Base-by-base conservation (phyloP, 2,888 invertebrate species). In the Campoplex capitator region DNA sequence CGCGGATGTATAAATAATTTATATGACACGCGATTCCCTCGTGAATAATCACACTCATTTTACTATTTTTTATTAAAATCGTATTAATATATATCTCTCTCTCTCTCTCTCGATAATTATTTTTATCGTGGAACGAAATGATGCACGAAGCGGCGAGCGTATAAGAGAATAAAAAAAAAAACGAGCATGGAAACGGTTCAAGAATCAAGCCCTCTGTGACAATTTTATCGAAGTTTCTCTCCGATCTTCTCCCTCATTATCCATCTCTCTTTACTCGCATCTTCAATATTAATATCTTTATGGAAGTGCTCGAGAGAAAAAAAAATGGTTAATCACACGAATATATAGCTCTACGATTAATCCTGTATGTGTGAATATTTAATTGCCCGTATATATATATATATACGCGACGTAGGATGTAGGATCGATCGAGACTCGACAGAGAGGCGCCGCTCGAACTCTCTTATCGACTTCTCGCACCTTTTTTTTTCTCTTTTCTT, bases 181-280 rank as follows among this genome's bases (percentile, higher is more conserved):
- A 56, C 42, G 28, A 54, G 45, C 62, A 35, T 16, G 38, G 32
- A 81, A 45, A 54, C 54, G 62, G 51, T 51, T 54, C 8, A 54
- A 74, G 18, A 28, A 28, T 54, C n/a, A 18, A 56, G 62, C 54
- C 67, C 81, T 81, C 38, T 28, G 65, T 28, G 54, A 54, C 73
- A 65, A 81, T 42, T 74, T 81, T 67, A 81, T 81, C 81, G n/a
- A n/a, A 80, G 35, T 62, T 79, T 54, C n/a, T 32, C 51, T 38
- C 28, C 62, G 45, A 54, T 68, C 28, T 58, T 42, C 74, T 23
- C 13, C 16, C 28, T 71, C 62, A 28, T 81, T 65, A 35, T 51
- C 67, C 51, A 54, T 77, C 65, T 81, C 80, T 81, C 80, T 65
- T 51, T 67, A 48, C 54, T 56, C 42, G 74, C 74, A 48, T 48